Evolutionary conservation across 2,797 vertebrate species (phyloP), one percentile per base, ranked within the genome.

Genomic region (Peromyscus nudipes): DNA sequence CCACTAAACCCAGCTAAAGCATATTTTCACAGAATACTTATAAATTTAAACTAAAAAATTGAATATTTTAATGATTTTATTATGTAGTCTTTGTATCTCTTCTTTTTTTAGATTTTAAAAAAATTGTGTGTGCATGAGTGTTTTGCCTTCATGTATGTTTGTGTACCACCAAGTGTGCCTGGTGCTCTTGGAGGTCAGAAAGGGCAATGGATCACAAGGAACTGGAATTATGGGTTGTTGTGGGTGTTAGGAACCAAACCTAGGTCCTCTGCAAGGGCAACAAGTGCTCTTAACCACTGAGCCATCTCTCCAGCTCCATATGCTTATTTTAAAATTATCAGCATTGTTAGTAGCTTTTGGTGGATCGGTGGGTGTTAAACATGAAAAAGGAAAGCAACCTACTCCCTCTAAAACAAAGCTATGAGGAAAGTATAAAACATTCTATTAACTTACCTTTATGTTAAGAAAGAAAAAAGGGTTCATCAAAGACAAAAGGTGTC

Each of bases 21-120:
- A 64, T 73, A 49, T 71, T 80, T 79, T 29, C 43, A 91, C 31
- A 75, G 25, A 91, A n/a, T 73, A 52, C 13, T 49, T 62, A 84
- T 1, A 84, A 81, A 73, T 73, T 80, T 75, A n/a, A 87, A 75
- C 0, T 73, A 81, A 77, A 75, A 43, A 60, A 60, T 46, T 55
- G 34, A 93, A 84, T 27, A 71, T 49, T 69, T n/a, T 27, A 93
- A 79, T 65, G 3, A 67, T 69, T 89, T 95, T 79, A 83, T 71
- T 77, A 77, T 27, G 34, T 34, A 79, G n/a, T 67, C 34, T 43
- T 69, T 49, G 43, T 77, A 79, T 25, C 40, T 52, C n/a, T 75
- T 25, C 40, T 71, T 62, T 65, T 55, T 85, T 67, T 46, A 65
- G 37, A 46, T 43, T 43, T 49, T 31, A 31, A 19, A 67, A 12